Conservation (phyloP, 2,888 invertebrate genomes). For the Octonoba sinensis region DNA sequence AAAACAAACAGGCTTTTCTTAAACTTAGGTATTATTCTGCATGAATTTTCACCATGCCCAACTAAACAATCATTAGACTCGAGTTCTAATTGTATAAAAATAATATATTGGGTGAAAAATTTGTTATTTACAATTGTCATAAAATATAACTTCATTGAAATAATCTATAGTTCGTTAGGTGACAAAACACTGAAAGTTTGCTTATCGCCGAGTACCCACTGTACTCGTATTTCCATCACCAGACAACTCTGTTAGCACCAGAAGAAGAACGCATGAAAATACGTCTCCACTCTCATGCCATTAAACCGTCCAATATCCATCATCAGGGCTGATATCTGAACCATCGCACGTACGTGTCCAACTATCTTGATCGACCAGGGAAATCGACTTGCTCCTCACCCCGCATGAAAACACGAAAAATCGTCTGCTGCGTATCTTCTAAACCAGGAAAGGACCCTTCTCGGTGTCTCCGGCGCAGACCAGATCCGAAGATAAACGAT, state of each 20-base stretch:
- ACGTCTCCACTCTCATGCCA: conserved; percentile 4
- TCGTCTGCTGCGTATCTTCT: not conserved
- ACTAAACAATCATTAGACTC: too few relatives aligned
- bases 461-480: conserved; percentile 1
- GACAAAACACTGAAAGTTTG: too few relatives aligned
- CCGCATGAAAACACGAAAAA: not conserved
- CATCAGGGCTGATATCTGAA: conserved; percentile 8
- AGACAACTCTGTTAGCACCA: not conserved
- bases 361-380: conserved; percentile 16
- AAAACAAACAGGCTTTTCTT: too few relatives aligned
- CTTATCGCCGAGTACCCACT: too few relatives aligned
- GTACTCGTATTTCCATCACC: not conserved
- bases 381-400: conserved; percentile 21
- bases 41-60: too few relatives aligned
- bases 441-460: conserved; percentile 17
- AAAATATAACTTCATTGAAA: too few relatives aligned
- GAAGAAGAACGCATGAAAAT: not conserved
- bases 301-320: conserved; percentile 25
- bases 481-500: conserved; percentile 38
- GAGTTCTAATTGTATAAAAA: too few relatives aligned
- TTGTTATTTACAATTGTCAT: too few relatives aligned
- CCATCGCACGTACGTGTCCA: not conserved
- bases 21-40: too few relatives aligned
- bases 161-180: too few relatives aligned
- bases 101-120: too few relatives aligned